These are phyloP conservation scores for Anolis carolinensis DNA, from an alignment of 2,113 vertebrate genomes.

Conservation along the genomic window DNA sequence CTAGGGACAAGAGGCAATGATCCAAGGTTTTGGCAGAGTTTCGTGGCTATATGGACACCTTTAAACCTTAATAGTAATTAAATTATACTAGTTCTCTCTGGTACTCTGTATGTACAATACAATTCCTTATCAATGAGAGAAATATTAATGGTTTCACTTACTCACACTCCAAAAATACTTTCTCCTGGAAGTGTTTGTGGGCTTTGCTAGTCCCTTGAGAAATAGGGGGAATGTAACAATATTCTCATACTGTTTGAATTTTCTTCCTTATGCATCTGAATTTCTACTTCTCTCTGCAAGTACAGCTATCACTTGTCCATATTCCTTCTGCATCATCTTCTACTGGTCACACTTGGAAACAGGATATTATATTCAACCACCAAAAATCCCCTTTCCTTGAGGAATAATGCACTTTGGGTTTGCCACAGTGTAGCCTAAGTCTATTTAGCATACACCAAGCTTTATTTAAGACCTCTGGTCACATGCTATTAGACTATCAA, in stretches of 20 bases:
- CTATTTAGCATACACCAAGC: slow-evolving; percentile 14
- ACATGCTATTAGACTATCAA: slow-evolving; percentile 10
- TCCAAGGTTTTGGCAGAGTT: too few species aligned
- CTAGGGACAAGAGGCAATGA: too few species aligned
- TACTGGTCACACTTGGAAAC: not conserved
- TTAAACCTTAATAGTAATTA: too few species aligned
- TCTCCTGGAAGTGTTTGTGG: too few species aligned
- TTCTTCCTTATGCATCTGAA: not conserved
- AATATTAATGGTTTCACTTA: not conserved
- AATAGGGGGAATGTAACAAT: not conserved
- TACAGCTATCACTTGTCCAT: not conserved
- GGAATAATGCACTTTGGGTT: not conserved
- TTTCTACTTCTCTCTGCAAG: not conserved
- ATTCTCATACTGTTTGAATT: not conserved
- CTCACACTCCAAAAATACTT: too few species aligned
- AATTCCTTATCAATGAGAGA: not conserved
- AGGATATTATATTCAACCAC: not conserved
- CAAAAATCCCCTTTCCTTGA: not conserved
- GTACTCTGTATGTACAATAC: not conserved
- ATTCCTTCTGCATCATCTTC: not conserved
- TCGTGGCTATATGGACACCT: too few species aligned
- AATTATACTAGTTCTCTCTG: not conserved
- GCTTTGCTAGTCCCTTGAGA: not conserved
- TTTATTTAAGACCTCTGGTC: slow-evolving; percentile 19
- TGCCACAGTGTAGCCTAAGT: not conserved